Base-by-base conservation (phyloP, 2,113 vertebrate genomes). In the Colius striatus region DNA sequence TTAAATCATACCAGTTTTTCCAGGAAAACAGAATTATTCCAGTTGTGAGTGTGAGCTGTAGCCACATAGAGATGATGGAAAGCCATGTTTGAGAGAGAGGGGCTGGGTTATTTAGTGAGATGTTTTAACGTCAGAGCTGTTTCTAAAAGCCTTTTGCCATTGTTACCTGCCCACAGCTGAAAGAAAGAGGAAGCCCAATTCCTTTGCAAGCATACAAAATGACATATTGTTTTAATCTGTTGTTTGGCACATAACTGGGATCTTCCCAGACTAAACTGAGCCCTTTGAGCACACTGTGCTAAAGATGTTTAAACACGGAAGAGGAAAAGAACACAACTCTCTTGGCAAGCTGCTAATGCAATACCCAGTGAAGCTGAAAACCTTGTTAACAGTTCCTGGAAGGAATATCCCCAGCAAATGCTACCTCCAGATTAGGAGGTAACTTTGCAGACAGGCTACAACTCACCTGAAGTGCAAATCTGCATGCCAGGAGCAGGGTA, bases 101-200 rank as follows among this genome's bases (percentile, higher is more conserved):
- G 50, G 34, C 15, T 79, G 53, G 27, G 2, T 43, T 61, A 30
- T 48, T 67, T 5, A 15, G 6, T 3, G 21, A 70, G 11, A 4
- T 20, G 6, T 63, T 50, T 1, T 21, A 7, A 62, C 82, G 25
- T 3, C 11, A 22, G 27, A 58, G 53, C 4, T 54, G 2, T 6
- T 36, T 48, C 67, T 55, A 22, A 43, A 29, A 50, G 10, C 5
- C 19, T 21, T 67, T 51, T 63, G 50, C 30, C 21, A 8, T 63
- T 3, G 0, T 51, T 32, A 5, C 30, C 41, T 68, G 23, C 15
- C 18, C 3, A 0, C 8, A 14, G 26, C n/a, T 66, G 16, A 72
- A 86, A 62, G 47, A 21, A 29, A 68, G 30, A 29, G 22, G 20
- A 63, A 55, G 16, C 32, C 43, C 27, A 12, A 36, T 18, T 7